Evolutionary conservation across 1,140 invertebrate species (phyloP), one percentile per base, ranked within the genome.

Genomic region (Temnothorax curvispinosus): DNA sequence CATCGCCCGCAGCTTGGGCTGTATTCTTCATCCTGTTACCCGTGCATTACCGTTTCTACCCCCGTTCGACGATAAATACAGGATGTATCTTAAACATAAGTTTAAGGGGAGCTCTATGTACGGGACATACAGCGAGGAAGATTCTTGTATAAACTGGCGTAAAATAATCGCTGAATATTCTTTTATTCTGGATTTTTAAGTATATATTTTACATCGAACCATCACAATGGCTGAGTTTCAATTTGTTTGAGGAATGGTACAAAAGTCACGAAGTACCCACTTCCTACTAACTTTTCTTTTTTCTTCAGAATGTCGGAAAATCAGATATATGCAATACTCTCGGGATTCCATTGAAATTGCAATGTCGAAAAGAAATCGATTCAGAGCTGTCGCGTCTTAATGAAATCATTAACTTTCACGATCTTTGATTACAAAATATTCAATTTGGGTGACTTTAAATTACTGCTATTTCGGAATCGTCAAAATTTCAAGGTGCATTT

Each of bases 21-120:
- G 64, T 80, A 67, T 65, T 62, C 76, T 80, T 80, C 76, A 80
- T 80, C 62, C 77, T 58, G 77, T 80, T 80, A 80, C 62, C 21
- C 77, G 77, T 80, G 77, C 62, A 80, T 80, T 69, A 80, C 47
- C 47, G 44, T 54, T 80, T 15, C 77, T 54, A 80, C 67, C 27
- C 77, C 77, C 47, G 77, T 52, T 80, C 62, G 62, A 41, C 77
- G 62, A 69, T 80, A 80, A 80, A 80, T 80, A 80, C 47, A 67
- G 62, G 38, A 80, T 67, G 47, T 69, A 80, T 54, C 47, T 52
- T 80, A 80, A 69, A 80, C 47, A 35, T 52, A 64, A 80, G 47
- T 80, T 80, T 80, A 80, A n/a, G 35, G 13, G 3, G 7, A 50
- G 76, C 44, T 52, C 7, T 52, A 32, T 78, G 47, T 78, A 9